These are phyloP conservation scores for Drosophila barbarae DNA, from an alignment of 2,888 invertebrate species.

Conservation along the genomic window DNA sequence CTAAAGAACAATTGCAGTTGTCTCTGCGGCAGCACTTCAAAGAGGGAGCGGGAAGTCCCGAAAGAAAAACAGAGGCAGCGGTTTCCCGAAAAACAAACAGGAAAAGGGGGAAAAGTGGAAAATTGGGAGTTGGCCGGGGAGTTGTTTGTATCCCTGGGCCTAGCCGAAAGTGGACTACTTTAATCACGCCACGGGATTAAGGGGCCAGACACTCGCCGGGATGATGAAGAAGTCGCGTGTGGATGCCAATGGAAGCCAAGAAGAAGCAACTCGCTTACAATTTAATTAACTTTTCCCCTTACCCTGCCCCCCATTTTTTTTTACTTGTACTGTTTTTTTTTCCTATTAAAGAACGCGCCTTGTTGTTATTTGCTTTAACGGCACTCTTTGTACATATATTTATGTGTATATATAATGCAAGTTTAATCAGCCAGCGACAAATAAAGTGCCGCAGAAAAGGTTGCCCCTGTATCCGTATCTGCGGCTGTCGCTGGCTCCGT, in stretches of 20 bases:
- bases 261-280: slow-evolving; percentile 59
- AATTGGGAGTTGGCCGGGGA: slow-evolving; percentile 12
- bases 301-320: slow-evolving; percentile 23
- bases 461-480: slow-evolving; percentile 30
- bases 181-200: slow-evolving; percentile 75
- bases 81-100: slow-evolving; percentile 43
- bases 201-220: slow-evolving; percentile 52
- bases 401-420: slow-evolving; percentile 59
- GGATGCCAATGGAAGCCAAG: slow-evolving; percentile 31
- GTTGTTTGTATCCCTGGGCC: slow-evolving; percentile 16
- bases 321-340: slow-evolving; percentile 38
- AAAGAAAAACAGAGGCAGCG: slow-evolving; percentile 34
- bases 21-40: slow-evolving; percentile 37
- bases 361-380: slow-evolving; percentile 65
- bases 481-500: slow-evolving; percentile 11
- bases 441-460: slow-evolving; percentile 39
- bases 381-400: slow-evolving; percentile 59
- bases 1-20: slow-evolving; percentile 64
- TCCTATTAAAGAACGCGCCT: slow-evolving; percentile 64
- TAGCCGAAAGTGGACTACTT: slow-evolving; percentile 63
- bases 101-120: slow-evolving; percentile 15
- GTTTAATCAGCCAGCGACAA: slow-evolving; percentile 72
- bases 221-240: slow-evolving; percentile 75
- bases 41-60: not conserved
- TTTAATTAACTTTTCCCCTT: slow-evolving; percentile 73